phyloP scores from a whole-genome alignment of 1,140 invertebrate species.

The Chymomyza costata region DNA sequence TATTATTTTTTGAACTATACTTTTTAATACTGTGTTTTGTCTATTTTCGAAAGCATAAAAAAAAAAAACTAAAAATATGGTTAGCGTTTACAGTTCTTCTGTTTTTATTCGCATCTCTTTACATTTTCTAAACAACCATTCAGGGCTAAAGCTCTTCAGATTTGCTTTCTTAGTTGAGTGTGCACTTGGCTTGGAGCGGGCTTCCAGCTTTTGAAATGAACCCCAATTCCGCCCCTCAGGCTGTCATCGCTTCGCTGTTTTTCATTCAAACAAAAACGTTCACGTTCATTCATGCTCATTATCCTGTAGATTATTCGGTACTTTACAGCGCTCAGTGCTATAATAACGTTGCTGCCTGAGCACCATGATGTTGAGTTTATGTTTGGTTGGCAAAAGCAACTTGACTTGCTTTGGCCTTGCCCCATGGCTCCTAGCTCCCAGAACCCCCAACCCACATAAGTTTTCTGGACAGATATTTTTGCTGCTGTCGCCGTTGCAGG shows the following conservation, averaged over 20 bases:
- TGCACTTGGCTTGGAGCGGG: conserved; percentile 49
- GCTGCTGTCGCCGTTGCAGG: conserved; percentile 20
- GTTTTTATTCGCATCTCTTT: conserved; percentile 23
- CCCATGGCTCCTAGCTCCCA: too few relatives aligned
- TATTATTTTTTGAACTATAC: too few relatives aligned
- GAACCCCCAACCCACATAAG: too few relatives aligned
- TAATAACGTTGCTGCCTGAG: conserved; percentile 59
- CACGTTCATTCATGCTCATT: conserved; percentile 64
- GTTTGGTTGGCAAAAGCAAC: conserved; percentile 5
- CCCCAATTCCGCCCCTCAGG: background rate
- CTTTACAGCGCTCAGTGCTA: conserved; percentile 64
- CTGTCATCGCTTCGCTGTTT: conserved; percentile 8
- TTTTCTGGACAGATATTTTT: background rate
- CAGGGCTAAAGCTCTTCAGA: conserved; percentile 31
- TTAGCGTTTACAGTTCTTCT: conserved; percentile 22
- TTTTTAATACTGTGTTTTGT: too few relatives aligned
- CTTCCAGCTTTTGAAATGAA: conserved; percentile 17
- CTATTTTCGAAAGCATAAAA: too few relatives aligned
- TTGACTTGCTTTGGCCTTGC: too few relatives aligned
- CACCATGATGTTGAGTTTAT: conserved; percentile 39
- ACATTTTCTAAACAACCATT: conserved; percentile 34
- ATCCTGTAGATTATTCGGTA: conserved; percentile 69
- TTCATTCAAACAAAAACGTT: conserved; percentile 39
- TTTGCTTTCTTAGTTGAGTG: conserved; percentile 44
- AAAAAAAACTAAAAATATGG: too few relatives aligned